Percentiles rank a stretch among this genome's conserved stretches.
Evolutionary conservation across 2,888 invertebrate genomes (phyloP).

Genomic region (Lasioglossum vierecki): DNA sequence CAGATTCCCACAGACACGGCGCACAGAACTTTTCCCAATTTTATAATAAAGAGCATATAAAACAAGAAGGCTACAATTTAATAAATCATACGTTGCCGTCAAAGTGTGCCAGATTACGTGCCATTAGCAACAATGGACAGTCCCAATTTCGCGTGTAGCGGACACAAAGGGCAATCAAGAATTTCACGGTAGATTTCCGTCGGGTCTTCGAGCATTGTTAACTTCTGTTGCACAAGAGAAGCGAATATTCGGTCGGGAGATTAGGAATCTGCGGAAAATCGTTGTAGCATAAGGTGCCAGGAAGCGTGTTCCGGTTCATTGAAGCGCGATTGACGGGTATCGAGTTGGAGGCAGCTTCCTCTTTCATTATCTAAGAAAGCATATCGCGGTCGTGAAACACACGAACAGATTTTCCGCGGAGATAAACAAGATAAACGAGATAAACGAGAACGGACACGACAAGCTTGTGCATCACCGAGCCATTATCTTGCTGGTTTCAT

Average conservation of each 20-base stretch:
- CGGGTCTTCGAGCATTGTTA: background rate
- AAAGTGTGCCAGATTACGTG: background rate
- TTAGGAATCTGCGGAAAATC: background rate
- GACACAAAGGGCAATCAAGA: conserved; percentile 32
- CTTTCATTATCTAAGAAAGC: conserved; percentile 25
- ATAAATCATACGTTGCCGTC: background rate
- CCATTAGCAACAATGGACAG: conserved; percentile 1
- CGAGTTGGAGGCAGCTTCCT: conserved; percentile 23
- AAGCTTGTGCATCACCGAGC: background rate
- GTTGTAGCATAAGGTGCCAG: background rate
- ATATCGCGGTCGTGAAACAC: conserved; percentile 17
- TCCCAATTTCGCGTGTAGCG: background rate
- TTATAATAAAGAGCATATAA: background rate
- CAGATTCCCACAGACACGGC: background rate
- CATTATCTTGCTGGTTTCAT: conserved; percentile 21
- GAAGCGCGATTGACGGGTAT: conserved; percentile 38
- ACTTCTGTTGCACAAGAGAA: conserved; percentile 4
- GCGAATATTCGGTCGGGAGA: conserved; percentile 34
- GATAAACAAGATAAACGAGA: background rate
- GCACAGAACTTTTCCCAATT: background rate
- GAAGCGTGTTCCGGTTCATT: conserved; percentile 56
- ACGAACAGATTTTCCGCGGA: background rate
- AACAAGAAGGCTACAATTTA: background rate
- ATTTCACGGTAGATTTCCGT: conserved; percentile 50
- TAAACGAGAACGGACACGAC: background rate